Conservation (phyloP, 1,140 invertebrate genomes). For the Bombus picipes region DNA sequence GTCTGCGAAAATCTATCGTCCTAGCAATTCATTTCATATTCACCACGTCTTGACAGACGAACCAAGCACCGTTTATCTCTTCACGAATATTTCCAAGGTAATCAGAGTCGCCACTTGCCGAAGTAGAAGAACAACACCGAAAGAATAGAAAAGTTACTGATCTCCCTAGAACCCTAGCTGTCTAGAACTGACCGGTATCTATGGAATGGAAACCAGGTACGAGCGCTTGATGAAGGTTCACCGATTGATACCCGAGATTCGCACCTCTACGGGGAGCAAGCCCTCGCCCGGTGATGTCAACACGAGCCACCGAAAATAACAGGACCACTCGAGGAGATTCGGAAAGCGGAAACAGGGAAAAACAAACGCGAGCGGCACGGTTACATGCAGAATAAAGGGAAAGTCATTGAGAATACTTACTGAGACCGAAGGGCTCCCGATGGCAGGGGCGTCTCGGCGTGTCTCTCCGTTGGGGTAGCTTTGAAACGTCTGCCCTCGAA, state of each 20-base stretch:
- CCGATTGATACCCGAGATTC: neutral
- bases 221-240: neutral
- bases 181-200: no score
- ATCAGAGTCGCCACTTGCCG: no score
- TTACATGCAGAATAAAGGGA: neutral
- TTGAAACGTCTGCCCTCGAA: constrained; percentile 83
- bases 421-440: constrained; percentile 80
- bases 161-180: no score
- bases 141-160: neutral
- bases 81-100: no score
- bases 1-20: neutral
- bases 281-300: neutral
- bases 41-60: no score
- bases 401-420: constrained; percentile 75
- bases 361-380: neutral
- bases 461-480: constrained; percentile 83
- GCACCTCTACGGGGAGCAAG: neutral
- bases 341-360: neutral
- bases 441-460: constrained; percentile 82
- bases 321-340: no score
- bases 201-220: neutral
- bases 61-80: no score
- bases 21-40: neutral
- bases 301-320: no score
- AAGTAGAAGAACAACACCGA: neutral